Base-by-base conservation (phyloP, 2,797 vertebrate genomes). In the Cryptoblepharus egeriae region DNA sequence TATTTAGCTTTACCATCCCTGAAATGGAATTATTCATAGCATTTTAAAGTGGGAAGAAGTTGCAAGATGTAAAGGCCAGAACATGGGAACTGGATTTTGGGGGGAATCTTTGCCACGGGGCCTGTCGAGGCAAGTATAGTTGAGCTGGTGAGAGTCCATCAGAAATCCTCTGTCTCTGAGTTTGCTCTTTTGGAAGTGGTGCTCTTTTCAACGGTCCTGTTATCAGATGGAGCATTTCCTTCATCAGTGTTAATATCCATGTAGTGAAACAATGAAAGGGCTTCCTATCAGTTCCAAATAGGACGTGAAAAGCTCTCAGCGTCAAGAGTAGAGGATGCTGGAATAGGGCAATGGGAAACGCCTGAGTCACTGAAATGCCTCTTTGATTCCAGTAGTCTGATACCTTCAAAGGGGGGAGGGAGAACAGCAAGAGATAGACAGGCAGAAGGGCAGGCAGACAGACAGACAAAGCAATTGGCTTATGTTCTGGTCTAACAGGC, bases 151-250 rank as follows among this genome's bases (percentile, higher is more conserved):
- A 67, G 84, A 86, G 86, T 82, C 87, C 63, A 8, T 71, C 89
- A 92, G 92, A 85, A 93, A 88, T 84, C 80, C 81, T 85, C 83
- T 87, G 89, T 91, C 93, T 91, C 90, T 10, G 80, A 88, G 85
- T 85, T 90, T 30, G 85, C 90, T 92, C 74, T 1, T 87, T 95
- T 95, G 94, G 95, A 96, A 95, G 90, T 92, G 87, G 92, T 92
- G 91, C 94, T 94, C 90, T 83, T 94, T 91, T 95, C 94, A 91
- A 94, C 87, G 87, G 94, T 94, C 93, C 88, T 92, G 94, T 96
- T 96, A 96, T 96, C 96, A 96, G 96, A 96, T 96, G 95, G 94
- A 95, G 90, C 92, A 94, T 95, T 96, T 96, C 96, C 96, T 96
- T 95, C 96, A 96, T 96, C 95, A 93, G 95, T 63, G 95, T 95